Evolutionary conservation across 1,140 invertebrate species (phyloP), one percentile per base, ranked within the genome.

Genomic region (Anastatus disparis): DNA sequence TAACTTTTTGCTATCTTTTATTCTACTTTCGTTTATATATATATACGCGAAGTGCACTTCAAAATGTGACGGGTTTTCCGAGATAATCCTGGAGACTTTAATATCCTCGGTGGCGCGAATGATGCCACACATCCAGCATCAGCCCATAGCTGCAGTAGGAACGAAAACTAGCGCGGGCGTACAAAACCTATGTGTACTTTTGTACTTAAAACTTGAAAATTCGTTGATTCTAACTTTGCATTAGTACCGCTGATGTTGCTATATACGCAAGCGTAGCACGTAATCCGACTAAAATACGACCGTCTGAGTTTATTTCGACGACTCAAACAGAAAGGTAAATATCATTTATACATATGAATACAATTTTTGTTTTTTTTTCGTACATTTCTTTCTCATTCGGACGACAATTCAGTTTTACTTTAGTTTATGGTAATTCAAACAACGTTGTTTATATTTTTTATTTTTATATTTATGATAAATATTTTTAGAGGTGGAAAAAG

Each of bases 151-250:
- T 35, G n/a, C 50, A 35, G n/a, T n/a, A n/a, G n/a, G n/a, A n/a
- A n/a, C n/a, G n/a, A 4, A 35, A 4, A 35, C 31, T 6, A 6
- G 31, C 10, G 31, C 10, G 42, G 4, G 31, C 10, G 31, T 31
- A 17, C 20, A 20, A n/a, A n/a, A n/a, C n/a, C n/a, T 53, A n/a
- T 70, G 52, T 71, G 52, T 64, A 26, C 61, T 44, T 40, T 56
- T 42, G 46, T 61, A 62, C 70, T 72, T 72, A 67, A 67, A 67
- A 72, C 63, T 67, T 62, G 52, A 66, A 66, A n/a, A 66, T 72
- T 67, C 62, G 70, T 72, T 67, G 63, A 66, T 67, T 72, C 70
- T 72, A 67, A 72, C 55, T 67, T 62, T 6, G 46, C 48, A 53
- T 72, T 71, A 56, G 53, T 27, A 29, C 20, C n/a, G 35, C 38